Conservation (phyloP, 2,113 vertebrate genomes). For the Petrocephalus microphthalmus region DNA sequence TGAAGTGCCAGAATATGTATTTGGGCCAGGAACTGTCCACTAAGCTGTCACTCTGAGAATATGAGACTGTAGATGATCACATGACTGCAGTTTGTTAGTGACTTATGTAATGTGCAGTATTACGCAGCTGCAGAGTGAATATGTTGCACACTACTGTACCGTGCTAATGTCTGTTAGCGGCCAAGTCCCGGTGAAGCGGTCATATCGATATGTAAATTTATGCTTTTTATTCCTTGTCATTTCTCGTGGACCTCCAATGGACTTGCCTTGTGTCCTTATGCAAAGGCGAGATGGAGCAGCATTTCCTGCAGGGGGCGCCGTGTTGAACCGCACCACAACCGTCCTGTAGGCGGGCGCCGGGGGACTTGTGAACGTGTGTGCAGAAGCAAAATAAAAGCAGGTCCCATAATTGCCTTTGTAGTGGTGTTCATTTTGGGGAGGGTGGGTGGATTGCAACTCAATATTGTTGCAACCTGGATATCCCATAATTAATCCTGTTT, state of each 20-base stretch:
- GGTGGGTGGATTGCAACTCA: neutral
- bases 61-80: neutral
- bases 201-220: neutral
- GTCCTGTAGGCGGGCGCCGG: no score
- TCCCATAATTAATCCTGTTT: constrained; percentile 11
- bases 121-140: neutral
- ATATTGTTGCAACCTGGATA: neutral
- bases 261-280: neutral
- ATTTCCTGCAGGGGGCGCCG: neutral
- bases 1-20: neutral
- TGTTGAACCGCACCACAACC: neutral
- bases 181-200: neutral
- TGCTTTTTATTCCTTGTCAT: neutral
- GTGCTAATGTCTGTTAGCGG: neutral
- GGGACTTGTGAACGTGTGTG: neutral
- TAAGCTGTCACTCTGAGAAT: neutral
- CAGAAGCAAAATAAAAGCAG: constrained; percentile 3
- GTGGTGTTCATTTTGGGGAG: neutral
- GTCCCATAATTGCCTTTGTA: neutral
- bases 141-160: neutral
- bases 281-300: neutral
- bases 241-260: neutral
- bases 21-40: neutral
- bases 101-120: neutral
- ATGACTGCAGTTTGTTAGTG: neutral